phyloP scores from a whole-genome alignment of 2,113 vertebrate genomes.

The Nothocercus nigrocapillus region DNA sequence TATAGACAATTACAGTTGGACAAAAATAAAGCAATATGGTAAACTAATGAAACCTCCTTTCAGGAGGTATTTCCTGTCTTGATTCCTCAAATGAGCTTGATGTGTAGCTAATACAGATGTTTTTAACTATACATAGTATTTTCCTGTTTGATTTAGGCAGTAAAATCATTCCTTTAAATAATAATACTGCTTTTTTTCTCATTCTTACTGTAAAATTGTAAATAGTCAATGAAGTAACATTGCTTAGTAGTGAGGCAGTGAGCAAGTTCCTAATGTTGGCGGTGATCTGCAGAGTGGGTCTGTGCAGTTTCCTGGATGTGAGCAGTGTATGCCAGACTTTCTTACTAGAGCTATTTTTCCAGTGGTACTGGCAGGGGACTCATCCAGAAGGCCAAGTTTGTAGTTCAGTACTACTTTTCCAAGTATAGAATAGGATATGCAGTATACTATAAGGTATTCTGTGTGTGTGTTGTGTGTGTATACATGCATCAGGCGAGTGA shows the following conservation, averaged over 20 bases:
- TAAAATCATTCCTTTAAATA: neutral
- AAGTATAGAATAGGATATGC: too few species aligned
- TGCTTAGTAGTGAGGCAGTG: neutral
- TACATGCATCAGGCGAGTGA: neutral
- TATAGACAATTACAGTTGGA: neutral
- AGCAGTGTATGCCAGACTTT: accelerated
- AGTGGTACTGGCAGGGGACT: neutral
- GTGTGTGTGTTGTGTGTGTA: accelerated
- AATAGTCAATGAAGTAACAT: neutral
- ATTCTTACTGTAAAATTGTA: neutral
- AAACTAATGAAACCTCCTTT: neutral
- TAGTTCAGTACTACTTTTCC: neutral
- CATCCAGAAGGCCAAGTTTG: accelerated
- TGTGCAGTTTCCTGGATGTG: neutral
- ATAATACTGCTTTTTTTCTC: neutral
- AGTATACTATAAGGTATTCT: accelerated
- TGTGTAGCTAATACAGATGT: neutral
- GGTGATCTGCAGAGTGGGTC: neutral
- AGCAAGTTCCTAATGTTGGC: neutral
- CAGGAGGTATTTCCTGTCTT: neutral
- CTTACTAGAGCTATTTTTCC: neutral
- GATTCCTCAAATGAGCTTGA: neutral
- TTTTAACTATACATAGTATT: neutral
- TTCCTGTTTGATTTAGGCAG: neutral
- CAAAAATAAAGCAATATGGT: neutral